phyloP scores from a whole-genome alignment of 2,888 invertebrate genomes.

The Cheilosia grossa region DNA sequence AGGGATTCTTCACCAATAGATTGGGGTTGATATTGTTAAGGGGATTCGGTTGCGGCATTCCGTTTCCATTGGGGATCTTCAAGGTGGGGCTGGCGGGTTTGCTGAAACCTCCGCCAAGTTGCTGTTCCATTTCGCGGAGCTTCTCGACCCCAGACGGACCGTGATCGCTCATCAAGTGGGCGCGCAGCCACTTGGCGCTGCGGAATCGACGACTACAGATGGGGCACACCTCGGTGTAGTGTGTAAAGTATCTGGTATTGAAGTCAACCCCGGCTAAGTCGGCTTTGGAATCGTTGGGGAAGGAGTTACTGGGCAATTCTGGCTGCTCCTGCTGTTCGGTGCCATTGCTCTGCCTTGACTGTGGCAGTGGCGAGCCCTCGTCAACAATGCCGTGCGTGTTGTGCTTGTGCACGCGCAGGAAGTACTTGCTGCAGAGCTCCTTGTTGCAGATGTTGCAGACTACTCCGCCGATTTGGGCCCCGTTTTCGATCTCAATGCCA shows the following conservation, averaged over 20 bases:
- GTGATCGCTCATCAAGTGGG: constrained; percentile 94
- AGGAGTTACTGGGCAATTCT: constrained; percentile 46
- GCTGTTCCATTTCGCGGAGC: constrained; percentile 81
- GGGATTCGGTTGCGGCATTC: constrained; percentile 76
- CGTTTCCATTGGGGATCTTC: constrained; percentile 82
- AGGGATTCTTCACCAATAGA: constrained; percentile 81
- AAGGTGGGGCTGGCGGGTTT: constrained; percentile 82
- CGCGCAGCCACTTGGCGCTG: constrained; percentile 93
- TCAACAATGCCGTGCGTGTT: constrained; percentile 98
- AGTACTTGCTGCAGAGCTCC: constrained; percentile 98
- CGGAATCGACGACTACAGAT: constrained; percentile 94
- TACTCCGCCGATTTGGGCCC: constrained; percentile 95
- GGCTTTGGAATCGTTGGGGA: constrained; percentile 59
- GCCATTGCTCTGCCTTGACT: constrained; percentile 81
- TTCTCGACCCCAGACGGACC: constrained; percentile 85
- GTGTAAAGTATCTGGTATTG: constrained; percentile 87
- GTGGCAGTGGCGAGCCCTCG: constrained; percentile 87
- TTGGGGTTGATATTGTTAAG: constrained; percentile 77
- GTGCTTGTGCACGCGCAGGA: constrained; percentile 97
- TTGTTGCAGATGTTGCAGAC: constrained; percentile 99
- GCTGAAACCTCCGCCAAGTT: constrained; percentile 77
- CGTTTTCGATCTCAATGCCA: constrained; percentile 96
- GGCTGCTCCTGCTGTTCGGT: constrained; percentile 77
- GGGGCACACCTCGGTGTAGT: constrained; percentile 91
- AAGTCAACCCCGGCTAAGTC: constrained; percentile 83